phyloP scores from a whole-genome alignment of 1,140 invertebrate species.

The Brachionus calyciflorus region DNA sequence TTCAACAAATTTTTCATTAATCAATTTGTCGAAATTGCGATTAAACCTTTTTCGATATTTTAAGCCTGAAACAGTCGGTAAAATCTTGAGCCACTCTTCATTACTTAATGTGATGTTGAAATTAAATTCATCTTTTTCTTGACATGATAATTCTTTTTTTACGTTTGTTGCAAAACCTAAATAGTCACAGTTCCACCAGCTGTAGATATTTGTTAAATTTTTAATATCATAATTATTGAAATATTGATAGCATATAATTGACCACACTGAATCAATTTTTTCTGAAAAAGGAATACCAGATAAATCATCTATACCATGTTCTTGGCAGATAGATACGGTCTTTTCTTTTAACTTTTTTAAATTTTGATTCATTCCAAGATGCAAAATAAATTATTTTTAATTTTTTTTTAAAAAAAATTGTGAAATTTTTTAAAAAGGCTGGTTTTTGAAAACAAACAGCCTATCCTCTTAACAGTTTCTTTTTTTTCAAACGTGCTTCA shows the following conservation, averaged over 20 bases:
- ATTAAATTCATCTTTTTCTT: background rate
- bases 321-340: background rate
- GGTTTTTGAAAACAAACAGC: no score
- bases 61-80: background rate
- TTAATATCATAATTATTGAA: background rate
- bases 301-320: background rate
- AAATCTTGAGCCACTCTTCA: background rate
- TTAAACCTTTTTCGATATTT: background rate
- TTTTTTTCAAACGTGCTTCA: no score
- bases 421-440: no score
- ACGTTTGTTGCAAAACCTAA: background rate
- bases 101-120: background rate
- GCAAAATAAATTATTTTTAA: no score
- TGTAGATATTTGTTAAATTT: background rate
- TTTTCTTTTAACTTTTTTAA: background rate
- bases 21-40: background rate
- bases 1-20: conserved; percentile 3
- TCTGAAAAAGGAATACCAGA: background rate
- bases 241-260: background rate
- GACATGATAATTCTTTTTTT: background rate
- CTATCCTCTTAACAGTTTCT: no score
- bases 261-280: background rate
- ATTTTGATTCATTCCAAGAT: background rate
- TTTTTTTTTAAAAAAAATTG: no score
- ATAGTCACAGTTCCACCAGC: conserved; percentile 1